Evolutionary conservation across 2,888 invertebrate species (phyloP), one percentile per base, ranked within the genome.

Genomic region (Gortyna flavago): DNA sequence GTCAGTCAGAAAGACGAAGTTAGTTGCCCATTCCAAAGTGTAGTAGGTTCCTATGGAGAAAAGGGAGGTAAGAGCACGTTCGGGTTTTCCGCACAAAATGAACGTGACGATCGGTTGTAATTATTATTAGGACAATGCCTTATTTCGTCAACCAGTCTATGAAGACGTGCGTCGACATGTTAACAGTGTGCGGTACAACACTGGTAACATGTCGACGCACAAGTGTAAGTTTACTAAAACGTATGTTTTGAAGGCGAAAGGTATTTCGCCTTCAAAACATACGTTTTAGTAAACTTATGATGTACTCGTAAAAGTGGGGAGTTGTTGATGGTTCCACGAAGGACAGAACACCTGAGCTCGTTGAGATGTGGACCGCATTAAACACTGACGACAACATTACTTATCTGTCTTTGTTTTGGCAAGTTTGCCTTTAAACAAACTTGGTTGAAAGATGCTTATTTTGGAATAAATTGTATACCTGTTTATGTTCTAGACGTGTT

Each of bases 351-450:
- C 92, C 92, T 92, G 92, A 88, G 92, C 89, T 86, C 85, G 84
- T 87, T 88, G 90, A 92, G 88, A 89, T 90, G 90, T 91, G 88
- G 90, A 85, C 85, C 81, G 74, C 88, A 91, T 91, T 92, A 90
- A 86, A 72, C 74, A 71, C 74, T 66, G 81, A 86, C 79, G 87
- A 75, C 72, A 64, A 72, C 83, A 90, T 89, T 88, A 88, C 79
- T 90, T 83, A 54, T 67, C 73, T 62, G 69, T 70, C 79, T 84
- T 77, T 80, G 74, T 88, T 87, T 88, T 75, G 77, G 59, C 41
- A 85, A 72, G 67, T 75, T 86, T 77, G 25, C 41, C 44, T 73
- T 67, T 67, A 64, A 21, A 72, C 41, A 74, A 67, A 77, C 54
- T 86, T 77, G 13, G 38, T 59, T 35, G 21, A 29, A 35, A 44